Base-by-base conservation (phyloP, 2,113 vertebrate species). In the Zootoca vivipara region DNA sequence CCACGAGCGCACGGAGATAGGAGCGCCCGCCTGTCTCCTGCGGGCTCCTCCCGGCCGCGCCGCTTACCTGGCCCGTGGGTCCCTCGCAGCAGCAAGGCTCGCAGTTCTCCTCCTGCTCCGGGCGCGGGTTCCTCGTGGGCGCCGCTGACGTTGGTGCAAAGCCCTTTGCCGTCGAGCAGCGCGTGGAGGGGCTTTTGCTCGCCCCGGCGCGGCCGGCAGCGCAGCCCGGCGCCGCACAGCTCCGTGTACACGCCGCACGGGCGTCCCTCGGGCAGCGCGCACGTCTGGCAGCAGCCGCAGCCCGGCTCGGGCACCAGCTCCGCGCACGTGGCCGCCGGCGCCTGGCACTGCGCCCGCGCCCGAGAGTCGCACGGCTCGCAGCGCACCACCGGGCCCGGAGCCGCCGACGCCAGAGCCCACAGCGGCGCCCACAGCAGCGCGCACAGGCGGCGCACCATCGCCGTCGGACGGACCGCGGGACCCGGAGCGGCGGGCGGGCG, bases 221-320 rank as follows among this genome's bases (percentile, higher is more conserved):
- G 95, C 79, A 98, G 96, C 0, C 97, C 97, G 1, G 97, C 84
- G 56, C 98, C 98, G 86, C 98, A 99, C 93, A 97, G 97, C 88
- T 98, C 97, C 5, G 97, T 98, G 96, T 99, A 99, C 84, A 99
- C 97, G 30, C 98, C 98, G 95, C 98, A 99, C 22, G 95, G 88
- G 87, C 97, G 96, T 5, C 98, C 98, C 83, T 87, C 89, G 0
- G 87, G 93, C 79, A 98, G 96, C 72, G 98, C 98, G 93, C 98
- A 99, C 3, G 98, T 98, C 96, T 98, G 65, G 96, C 98, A 99
- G 96, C 98, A 99, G 91, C 98, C 98, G 93, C 98, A 99, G 90
- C 98, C 98, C 0, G 98, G 98, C 86, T 99, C 98, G 24, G 97
- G 97, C 89, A 98, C 98, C 46, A 92, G 92, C 93, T 99, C 98